Base-by-base conservation (phyloP, 2,113 vertebrate species). In the Archilochus colubris region DNA sequence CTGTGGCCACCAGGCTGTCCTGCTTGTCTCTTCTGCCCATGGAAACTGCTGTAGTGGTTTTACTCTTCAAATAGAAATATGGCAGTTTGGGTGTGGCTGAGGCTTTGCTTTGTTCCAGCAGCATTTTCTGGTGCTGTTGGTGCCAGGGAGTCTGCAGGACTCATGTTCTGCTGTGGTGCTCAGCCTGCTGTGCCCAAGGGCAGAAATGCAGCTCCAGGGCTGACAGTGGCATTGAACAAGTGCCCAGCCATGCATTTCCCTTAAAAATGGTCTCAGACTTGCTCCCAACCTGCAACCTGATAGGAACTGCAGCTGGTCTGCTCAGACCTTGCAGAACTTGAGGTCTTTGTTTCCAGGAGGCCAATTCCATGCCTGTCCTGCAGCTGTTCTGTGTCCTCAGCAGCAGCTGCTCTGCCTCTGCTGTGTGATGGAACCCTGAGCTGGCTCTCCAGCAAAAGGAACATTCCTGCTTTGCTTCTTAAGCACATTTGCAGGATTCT, bases 371-470 rank as follows among this genome's bases (percentile, higher is more conserved):
- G 24, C 48, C 28, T 61, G 83, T 84, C 74, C 68, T 74, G 91
- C 86, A 94, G 89, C 93, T 93, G 92, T 48, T 50, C 17, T 11
- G 1, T 9, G 20, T 38, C 54, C 67, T 69, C 27, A 9, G 20
- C 25, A 75, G 69, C 95, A 93, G 86, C 74, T 94, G 84, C 15
- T 75, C 55, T 78, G 27, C 8, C 69, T 81, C 70, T 76, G 80
- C 86, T 17, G 15, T 4, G 21, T 67, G 61, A 79, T 68, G 66
- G n/a, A 27, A 51, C 89, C 21, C 53, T 40, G 70, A 22, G 28
- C 7, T 1, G 44, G 48, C 69, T 66, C 40, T 69, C 44, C 18
- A 18, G 70, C 31, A n/a, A 46, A 36, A 10, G 46, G 64, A 87
- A 43, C 54, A 21, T 78, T 85, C 66, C 55, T 10, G 2, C 7